These are phyloP conservation scores for Oncopeltus fasciatus DNA, from an alignment of 1,140 invertebrate species.

Conservation along the genomic window DNA sequence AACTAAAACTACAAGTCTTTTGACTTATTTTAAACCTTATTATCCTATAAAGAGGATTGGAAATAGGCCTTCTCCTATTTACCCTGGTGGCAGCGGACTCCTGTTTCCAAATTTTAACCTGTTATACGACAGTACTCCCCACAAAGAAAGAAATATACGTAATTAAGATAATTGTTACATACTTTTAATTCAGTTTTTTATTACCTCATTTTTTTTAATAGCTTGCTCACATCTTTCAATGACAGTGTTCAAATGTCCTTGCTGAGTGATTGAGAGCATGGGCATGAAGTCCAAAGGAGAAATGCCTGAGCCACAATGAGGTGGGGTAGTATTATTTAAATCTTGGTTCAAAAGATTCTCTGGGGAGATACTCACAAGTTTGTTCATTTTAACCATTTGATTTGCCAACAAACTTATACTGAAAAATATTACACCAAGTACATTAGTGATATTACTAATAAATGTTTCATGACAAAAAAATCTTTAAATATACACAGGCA, in stretches of 20 bases:
- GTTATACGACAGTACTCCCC: not conserved
- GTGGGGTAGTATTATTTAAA: not conserved
- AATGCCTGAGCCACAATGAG: no score
- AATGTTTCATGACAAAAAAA: no score
- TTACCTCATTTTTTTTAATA: slow-evolving; percentile 11
- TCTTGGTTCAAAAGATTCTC: not conserved
- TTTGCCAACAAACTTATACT: slow-evolving; percentile 31
- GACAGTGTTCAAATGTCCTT: slow-evolving; percentile 35
- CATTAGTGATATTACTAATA: no score
- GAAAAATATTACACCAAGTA: no score
- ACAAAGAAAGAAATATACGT: no score
- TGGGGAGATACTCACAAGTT: slow-evolving; percentile 27
- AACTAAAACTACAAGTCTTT: no score
- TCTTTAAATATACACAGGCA: no score
- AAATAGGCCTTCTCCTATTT: not conserved
- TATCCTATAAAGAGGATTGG: not conserved
- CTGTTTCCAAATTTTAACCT: not conserved
- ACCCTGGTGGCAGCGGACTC: not conserved
- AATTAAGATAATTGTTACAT: not conserved
- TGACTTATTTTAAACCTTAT: not conserved
- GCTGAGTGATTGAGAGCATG: slow-evolving; percentile 33
- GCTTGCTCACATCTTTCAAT: slow-evolving; percentile 33
- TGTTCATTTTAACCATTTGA: slow-evolving; percentile 35
- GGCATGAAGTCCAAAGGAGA: slow-evolving; percentile 23
- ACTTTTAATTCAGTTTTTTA: not conserved